Evolutionary conservation across 1,140 invertebrate species (phyloP).

Genomic region (Eriocheir sinensis): DNA sequence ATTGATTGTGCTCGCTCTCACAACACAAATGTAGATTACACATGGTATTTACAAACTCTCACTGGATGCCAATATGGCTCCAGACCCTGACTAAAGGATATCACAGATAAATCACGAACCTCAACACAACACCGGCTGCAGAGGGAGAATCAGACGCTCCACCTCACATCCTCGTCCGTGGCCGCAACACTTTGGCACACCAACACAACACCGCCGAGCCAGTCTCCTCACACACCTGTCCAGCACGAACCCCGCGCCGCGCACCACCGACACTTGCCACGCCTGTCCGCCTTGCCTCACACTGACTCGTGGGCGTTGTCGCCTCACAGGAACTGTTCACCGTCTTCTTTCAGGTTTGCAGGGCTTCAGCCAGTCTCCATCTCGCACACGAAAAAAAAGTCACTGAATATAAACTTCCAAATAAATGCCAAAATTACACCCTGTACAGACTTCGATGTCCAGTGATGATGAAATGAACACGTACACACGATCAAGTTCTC

Average conservation of each 20-base stretch:
- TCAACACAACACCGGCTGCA: slow-evolving; percentile 30
- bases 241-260: neutral
- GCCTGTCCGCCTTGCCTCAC: neutral
- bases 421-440: neutral
- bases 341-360: neutral
- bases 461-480: neutral
- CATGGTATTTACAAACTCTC: slow-evolving; percentile 37
- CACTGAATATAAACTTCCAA: neutral
- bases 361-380: neutral
- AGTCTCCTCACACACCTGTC: neutral
- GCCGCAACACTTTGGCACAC: neutral
- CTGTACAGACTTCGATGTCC: neutral
- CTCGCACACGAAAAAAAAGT: neutral
- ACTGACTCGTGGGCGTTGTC: neutral
- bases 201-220: neutral
- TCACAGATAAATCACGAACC: slow-evolving; percentile 61
- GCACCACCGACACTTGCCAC: neutral
- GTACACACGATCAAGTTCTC: slow-evolving; percentile 20
- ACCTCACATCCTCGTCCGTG: neutral
- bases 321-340: neutral
- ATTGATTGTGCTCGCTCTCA: slow-evolving; percentile 32
- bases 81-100: slow-evolving; percentile 57
- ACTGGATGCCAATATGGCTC: slow-evolving; percentile 31
- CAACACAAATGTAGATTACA: neutral
- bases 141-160: neutral